Evolutionary conservation across 2,888 invertebrate species (phyloP).

Genomic region (Sthenelais limicola): DNA sequence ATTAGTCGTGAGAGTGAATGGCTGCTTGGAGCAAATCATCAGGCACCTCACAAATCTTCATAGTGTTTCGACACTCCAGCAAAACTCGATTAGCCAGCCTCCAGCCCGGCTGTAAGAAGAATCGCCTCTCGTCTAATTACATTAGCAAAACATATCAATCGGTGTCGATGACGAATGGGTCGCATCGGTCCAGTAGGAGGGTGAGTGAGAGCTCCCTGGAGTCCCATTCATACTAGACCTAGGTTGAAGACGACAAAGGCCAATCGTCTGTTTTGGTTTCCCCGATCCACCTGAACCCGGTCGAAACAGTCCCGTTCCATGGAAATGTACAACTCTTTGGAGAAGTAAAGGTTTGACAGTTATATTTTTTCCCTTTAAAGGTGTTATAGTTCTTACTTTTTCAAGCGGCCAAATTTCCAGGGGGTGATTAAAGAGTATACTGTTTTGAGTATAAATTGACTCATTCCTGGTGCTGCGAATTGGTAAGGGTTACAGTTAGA

Average conservation of each 20-base stretch:
- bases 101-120: constrained; percentile 14
- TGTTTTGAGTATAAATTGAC: no score
- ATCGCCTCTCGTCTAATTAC: constrained; percentile 31
- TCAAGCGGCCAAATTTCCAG: no score
- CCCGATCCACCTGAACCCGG: no score
- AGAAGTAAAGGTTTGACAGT: no score
- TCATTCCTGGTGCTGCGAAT: no score
- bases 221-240: constrained; percentile 17
- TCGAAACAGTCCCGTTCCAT: no score
- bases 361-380: no score
- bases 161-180: constrained; percentile 22
- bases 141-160: constrained; percentile 40
- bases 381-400: no score
- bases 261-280: no score
- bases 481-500: no score
- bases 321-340: no score
- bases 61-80: constrained; percentile 33
- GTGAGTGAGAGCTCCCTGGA: constrained; percentile 22
- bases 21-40: background rate
- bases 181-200: background rate
- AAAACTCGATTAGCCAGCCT: constrained; percentile 2
- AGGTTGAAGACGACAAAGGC: constrained; percentile 9
- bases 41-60: constrained; percentile 40
- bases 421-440: no score
- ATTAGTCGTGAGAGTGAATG: background rate